Evolutionary conservation across 2,113 vertebrate genomes (phyloP).

Genomic region (Lepus timidus): DNA sequence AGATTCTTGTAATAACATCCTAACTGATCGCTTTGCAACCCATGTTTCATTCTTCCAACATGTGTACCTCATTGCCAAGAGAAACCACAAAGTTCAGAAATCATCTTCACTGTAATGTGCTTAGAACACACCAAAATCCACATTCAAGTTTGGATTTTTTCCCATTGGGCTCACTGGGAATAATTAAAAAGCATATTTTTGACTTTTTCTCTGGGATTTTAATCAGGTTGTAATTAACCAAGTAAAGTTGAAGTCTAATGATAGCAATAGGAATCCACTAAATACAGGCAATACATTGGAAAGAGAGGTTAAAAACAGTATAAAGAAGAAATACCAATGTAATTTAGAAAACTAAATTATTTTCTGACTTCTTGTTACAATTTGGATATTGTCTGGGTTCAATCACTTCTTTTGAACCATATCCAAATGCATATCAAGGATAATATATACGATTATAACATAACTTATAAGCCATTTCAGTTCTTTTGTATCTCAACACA

Average conservation of each 20-base stretch:
- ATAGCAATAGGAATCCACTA: slow-evolving; percentile 4
- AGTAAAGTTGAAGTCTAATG: slow-evolving; percentile 49
- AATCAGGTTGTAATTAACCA: slow-evolving; percentile 51
- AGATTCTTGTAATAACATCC: not conserved
- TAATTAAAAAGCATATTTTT: not conserved
- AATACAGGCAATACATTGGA: not conserved
- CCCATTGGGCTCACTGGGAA: not conserved
- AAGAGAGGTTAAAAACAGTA: not conserved
- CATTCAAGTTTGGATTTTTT: not conserved
- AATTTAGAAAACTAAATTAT: slow-evolving; percentile 52
- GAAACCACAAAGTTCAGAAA: slow-evolving; percentile 17
- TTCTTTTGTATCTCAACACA: slow-evolving; percentile 6
- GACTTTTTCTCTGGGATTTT: slow-evolving; percentile 19
- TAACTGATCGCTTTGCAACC: not conserved
- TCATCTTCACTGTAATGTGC: not conserved
- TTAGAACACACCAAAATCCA: slow-evolving; percentile 8
- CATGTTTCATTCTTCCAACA: not conserved
- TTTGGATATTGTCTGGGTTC: slow-evolving; percentile 35
- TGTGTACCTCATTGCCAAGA: not conserved
- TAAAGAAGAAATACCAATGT: slow-evolving; percentile 15
- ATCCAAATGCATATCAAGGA: slow-evolving; percentile 25
- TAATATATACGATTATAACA: slow-evolving; percentile 13
- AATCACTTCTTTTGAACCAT: slow-evolving; percentile 48
- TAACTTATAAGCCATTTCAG: slow-evolving; percentile 37
- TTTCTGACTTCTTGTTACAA: not conserved